These are phyloP conservation scores for Latheticus oryzae DNA, from an alignment of 2,888 invertebrate genomes.

Conservation along the genomic window DNA sequence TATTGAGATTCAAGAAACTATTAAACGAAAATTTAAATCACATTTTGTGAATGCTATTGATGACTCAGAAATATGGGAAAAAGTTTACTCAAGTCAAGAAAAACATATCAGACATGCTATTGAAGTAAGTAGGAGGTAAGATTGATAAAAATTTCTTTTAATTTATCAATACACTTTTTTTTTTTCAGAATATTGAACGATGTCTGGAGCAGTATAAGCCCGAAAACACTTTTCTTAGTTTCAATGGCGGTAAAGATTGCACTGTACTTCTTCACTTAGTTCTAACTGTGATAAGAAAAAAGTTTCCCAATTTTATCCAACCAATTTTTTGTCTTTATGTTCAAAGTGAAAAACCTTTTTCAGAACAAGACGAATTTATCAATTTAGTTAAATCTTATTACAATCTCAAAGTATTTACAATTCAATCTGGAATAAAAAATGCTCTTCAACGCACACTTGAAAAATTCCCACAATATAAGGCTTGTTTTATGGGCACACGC, in stretches of 20 bases:
- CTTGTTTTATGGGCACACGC: constrained; percentile 92
- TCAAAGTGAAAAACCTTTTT: constrained; percentile 82
- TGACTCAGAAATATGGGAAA: constrained; percentile 20
- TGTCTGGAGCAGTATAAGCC: constrained; percentile 74
- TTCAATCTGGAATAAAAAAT: constrained; percentile 77
- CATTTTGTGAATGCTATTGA: constrained; percentile 5
- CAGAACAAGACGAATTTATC: constrained; percentile 89
- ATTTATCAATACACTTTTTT: constrained; percentile 2
- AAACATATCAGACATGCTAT: constrained; percentile 44
- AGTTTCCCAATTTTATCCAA: constrained; percentile 54
- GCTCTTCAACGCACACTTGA: constrained; percentile 75
- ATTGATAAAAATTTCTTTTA: constrained; percentile 3
- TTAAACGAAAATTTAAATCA: constrained; percentile 19
- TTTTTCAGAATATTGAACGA: constrained; percentile 71
- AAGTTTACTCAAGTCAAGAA: constrained; percentile 37
- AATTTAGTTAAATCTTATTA: constrained; percentile 77
- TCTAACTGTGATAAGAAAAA: constrained; percentile 66
- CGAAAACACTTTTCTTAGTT: constrained; percentile 87
- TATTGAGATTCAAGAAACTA: constrained; percentile 39
- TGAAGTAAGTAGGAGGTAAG: constrained; percentile 47
- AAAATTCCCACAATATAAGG: constrained; percentile 74
- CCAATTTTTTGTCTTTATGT: constrained; percentile 82
- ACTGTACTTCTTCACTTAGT: constrained; percentile 87
- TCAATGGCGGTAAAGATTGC: constrained; percentile 99
- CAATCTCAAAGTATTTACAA: constrained; percentile 76